phyloP scores from a whole-genome alignment of 2,797 vertebrate species.

The Melanotaenia pygmaea region DNA sequence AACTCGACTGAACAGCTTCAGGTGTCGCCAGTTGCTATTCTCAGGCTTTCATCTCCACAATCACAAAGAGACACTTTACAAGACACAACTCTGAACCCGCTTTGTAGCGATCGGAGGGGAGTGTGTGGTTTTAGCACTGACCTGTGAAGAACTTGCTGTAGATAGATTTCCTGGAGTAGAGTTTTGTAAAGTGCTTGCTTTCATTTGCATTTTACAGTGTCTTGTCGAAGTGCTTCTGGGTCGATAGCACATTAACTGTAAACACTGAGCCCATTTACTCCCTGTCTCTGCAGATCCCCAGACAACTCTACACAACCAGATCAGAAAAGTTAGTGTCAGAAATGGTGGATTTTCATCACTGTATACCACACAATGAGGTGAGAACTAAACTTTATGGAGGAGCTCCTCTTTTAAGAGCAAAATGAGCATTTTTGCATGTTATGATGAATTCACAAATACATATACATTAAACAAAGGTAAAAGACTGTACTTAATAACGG shows the following conservation, averaged over 20 bases:
- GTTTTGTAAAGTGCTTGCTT: constrained; percentile 26
- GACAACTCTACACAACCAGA: constrained; percentile 85
- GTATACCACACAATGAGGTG: constrained; percentile 79
- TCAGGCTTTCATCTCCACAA: constrained; percentile 13
- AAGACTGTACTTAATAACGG: not conserved
- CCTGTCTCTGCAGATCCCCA: constrained; percentile 83
- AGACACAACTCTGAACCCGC: constrained; percentile 9
- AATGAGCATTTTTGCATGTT: not conserved
- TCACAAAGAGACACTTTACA: constrained; percentile 19
- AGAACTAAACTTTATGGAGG: constrained; percentile 23
- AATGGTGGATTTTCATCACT: constrained; percentile 81
- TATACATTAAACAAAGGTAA: not conserved
- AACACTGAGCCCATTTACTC: constrained; percentile 33
- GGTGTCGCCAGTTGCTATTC: not conserved
- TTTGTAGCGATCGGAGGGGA: constrained; percentile 12
- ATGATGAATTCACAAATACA: not conserved
- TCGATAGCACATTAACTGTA: constrained; percentile 35
- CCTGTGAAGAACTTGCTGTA: constrained; percentile 38
- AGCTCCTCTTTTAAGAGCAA: not conserved
- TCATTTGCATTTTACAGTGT: constrained; percentile 9
- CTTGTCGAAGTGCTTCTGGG: constrained; percentile 11
- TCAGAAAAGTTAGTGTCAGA: constrained; percentile 82
- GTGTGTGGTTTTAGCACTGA: constrained; percentile 10
- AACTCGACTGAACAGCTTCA: constrained; percentile 2
- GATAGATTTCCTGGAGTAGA: constrained; percentile 33